phyloP scores from a whole-genome alignment of 2,113 vertebrate genomes.

The Malurus cyaneus region DNA sequence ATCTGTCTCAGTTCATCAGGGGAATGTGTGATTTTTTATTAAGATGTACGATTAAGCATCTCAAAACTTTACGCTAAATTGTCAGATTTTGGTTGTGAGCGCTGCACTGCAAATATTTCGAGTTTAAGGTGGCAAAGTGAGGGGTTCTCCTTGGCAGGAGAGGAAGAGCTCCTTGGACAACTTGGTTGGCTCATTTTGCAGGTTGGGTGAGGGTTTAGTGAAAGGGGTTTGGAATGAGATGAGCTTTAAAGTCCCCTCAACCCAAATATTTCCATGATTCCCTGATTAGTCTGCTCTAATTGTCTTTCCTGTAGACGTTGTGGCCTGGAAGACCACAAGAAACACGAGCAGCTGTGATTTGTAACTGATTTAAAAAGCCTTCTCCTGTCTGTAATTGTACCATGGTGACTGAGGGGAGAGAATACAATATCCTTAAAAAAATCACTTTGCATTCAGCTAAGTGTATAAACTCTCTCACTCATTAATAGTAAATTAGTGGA shows the following conservation, averaged over 20 bases:
- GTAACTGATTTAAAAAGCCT: not conserved
- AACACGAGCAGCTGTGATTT: not conserved
- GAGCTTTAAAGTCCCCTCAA: not conserved
- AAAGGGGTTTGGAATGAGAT: not conserved
- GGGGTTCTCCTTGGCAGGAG: not conserved
- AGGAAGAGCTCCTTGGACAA: not conserved
- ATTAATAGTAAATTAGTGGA: conserved; percentile 13
- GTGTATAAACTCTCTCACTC: not conserved
- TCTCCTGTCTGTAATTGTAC: not conserved
- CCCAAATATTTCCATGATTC: not conserved
- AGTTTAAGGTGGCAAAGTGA: not conserved
- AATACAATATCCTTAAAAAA: not conserved
- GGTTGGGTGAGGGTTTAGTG: not conserved
- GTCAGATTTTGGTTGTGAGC: not conserved
- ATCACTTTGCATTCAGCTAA: not conserved
- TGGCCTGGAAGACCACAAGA: not conserved
- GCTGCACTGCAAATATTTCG: not conserved
- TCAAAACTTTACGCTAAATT: conserved; percentile 37
- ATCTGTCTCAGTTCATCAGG: conserved; percentile 34
- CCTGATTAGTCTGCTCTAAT: not conserved
- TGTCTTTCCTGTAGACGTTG: not conserved
- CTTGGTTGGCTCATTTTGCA: not conserved
- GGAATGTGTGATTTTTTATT: conserved; percentile 42
- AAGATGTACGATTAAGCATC: conserved; percentile 42
- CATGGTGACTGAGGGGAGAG: not conserved